Conservation (phyloP, 2,888 invertebrate genomes). For the Cabera pusaria region DNA sequence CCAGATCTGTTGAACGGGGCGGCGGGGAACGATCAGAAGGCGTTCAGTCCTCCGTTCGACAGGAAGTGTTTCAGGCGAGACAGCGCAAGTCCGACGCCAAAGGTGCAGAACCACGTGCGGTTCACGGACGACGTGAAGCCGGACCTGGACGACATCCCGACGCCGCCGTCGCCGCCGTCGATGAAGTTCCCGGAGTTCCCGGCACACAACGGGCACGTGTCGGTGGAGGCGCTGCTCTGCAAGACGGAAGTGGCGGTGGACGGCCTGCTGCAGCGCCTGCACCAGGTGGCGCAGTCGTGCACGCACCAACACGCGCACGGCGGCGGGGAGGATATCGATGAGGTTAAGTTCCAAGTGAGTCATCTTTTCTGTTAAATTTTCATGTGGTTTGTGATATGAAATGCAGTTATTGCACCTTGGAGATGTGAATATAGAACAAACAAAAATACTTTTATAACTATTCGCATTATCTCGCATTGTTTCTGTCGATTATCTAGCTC, state of each 20-base stretch:
- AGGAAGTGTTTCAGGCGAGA: conserved; percentile 58
- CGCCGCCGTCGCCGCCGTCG: conserved; percentile 73
- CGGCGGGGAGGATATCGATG: conserved; percentile 89
- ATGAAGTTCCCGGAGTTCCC: conserved; percentile 65
- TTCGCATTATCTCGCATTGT: too few species aligned
- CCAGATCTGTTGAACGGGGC: conserved; percentile 74
- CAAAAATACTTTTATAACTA: too few species aligned
- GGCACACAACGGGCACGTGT: conserved; percentile 80
- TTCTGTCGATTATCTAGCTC: too few species aligned
- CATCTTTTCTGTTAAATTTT: too few species aligned
- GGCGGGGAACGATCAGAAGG: conserved; percentile 56
- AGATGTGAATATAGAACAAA: too few species aligned
- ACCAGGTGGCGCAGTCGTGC: conserved; percentile 88
- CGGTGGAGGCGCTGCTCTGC: conserved; percentile 84
- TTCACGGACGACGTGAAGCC: conserved; percentile 68
- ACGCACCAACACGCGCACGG: conserved; percentile 89
- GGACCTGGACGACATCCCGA: conserved; percentile 66
- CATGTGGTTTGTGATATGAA: too few species aligned
- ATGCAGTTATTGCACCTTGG: too few species aligned
- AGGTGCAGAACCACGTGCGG: conserved; percentile 72
- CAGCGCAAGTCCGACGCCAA: conserved; percentile 61
- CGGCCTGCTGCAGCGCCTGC: conserved; percentile 86
- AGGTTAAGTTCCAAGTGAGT: conserved; percentile 88
- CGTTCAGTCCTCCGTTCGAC: conserved; percentile 69
- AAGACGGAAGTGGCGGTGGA: conserved; percentile 89